Evolutionary conservation across 1,140 invertebrate species (phyloP), one percentile per base, ranked within the genome.

Genomic region (Musca vetustissima): DNA sequence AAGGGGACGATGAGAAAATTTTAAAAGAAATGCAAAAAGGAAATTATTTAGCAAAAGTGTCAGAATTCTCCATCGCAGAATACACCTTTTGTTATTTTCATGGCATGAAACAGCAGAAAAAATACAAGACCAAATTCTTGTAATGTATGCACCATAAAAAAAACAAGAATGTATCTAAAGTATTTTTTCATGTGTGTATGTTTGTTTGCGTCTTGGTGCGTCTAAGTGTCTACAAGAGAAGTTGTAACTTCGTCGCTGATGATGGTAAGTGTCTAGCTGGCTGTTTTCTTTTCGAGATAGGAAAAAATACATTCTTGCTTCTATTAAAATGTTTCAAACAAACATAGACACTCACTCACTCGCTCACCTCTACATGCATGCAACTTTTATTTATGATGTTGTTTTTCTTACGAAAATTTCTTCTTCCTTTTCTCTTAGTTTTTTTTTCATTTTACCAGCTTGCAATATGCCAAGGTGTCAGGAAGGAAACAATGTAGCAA

Each of bases 21-120:
- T 4, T 36, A 50, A 25, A 14, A 28, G 25, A 69, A 24, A 53
- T 69, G 68, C 49, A 19, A 52, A 43, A 43, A 69, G 68, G 64
- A 66, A 69, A 69, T 69, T 69, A 69, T 69, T 69, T 69, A 66
- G 64, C 68, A 69, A 69, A 69, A 69, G 68, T 66, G 64, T 69
- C 64, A 69, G 68, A 66, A 69, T 66, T 67, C 22, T 49, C 4
- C 55, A 50, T 57, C 28, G 7, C 13, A 21, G 17, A 21, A 22
- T 52, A 52, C 13, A 52, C 49, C 17, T 52, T n/a, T 52, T 9
- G 17, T 43, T 43, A 43, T 43, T 43, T 43, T 43, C 36, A 43
- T 43, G 36, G 36, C 36, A 43, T 43, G 36, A 52, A 21, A 21
- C n/a, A 52, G 49, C n/a, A 52, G 13, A 43, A 43, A 43, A 32